phyloP scores from a whole-genome alignment of 2,888 invertebrate species.

The Phorcus lineatus region DNA sequence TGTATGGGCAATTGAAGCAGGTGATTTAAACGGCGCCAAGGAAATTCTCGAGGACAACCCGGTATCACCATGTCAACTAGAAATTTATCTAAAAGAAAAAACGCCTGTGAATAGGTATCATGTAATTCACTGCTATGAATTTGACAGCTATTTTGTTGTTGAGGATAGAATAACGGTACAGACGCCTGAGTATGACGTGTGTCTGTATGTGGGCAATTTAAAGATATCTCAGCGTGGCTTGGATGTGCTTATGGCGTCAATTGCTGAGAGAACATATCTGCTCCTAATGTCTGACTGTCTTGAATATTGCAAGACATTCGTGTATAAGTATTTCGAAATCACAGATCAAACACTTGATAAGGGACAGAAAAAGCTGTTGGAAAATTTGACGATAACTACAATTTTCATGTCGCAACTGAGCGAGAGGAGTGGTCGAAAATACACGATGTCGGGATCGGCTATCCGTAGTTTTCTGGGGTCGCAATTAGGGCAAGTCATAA shows the following conservation, averaged over 20 bases:
- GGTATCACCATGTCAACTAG: conserved; percentile 4
- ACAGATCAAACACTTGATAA: neutral
- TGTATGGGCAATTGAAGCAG: conserved; percentile 9
- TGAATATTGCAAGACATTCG: conserved; percentile 21
- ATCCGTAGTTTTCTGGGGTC: neutral
- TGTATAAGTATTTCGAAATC: conserved; percentile 13
- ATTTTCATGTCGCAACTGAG: conserved; percentile 5
- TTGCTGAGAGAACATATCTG: conserved; percentile 16
- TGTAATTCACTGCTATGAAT: neutral
- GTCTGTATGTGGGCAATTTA: conserved; percentile 21
- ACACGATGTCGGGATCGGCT: neutral
- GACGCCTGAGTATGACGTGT: conserved; percentile 7
- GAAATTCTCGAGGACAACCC: neutral
- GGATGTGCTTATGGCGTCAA: conserved; percentile 17
- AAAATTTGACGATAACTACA: conserved; percentile 20
- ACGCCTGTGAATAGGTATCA: neutral
- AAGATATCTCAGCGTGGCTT: neutral
- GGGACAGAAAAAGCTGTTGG: neutral
- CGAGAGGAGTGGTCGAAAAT: neutral
- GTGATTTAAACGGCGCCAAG: neutral
- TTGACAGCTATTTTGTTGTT: neutral
- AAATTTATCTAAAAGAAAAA: neutral
- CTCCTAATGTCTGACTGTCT: conserved; percentile 14
- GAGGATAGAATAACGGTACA: neutral
- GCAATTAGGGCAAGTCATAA: neutral